Evolutionary conservation across 2,888 invertebrate species (phyloP).

Genomic region (Aphidoletes aphidimyza): DNA sequence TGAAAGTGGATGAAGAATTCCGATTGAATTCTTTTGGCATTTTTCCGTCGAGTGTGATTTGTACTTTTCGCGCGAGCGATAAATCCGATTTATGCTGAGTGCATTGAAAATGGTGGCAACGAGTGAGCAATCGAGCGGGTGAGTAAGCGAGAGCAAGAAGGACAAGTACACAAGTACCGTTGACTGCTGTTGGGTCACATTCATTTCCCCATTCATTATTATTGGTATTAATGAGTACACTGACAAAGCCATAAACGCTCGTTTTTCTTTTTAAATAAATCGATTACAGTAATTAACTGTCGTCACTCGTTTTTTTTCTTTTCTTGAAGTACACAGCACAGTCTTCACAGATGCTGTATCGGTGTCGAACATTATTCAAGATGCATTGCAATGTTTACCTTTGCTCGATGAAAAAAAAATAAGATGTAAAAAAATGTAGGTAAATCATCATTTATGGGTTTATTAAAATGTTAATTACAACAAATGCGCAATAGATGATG

Average conservation of each 20-base stretch:
- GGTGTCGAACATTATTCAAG: background rate
- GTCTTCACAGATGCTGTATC: background rate
- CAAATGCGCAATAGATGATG: background rate
- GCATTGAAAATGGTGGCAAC: too few relatives aligned
- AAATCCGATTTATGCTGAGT: too few relatives aligned
- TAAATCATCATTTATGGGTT: slow-evolving; percentile 36
- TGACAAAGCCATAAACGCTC: background rate
- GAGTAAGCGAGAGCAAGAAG: background rate
- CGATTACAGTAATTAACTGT: slow-evolving; percentile 35
- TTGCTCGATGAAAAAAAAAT: background rate
- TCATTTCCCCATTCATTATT: background rate
- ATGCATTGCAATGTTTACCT: background rate
- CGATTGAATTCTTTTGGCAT: slow-evolving; percentile 7
- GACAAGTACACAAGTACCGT: background rate
- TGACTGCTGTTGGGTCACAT: slow-evolving; percentile 17
- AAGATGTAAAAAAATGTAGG: background rate
- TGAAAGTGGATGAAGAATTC: slow-evolving; percentile 49
- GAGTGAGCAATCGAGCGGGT: background rate
- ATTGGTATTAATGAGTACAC: slow-evolving; percentile 35
- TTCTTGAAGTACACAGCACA: background rate
- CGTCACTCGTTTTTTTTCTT: background rate
- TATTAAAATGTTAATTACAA: slow-evolving; percentile 42
- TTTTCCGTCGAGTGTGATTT: background rate
- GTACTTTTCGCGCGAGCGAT: too few relatives aligned
- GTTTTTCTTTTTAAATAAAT: slow-evolving; percentile 21